These are phyloP conservation scores for Microplitis manilae DNA, from an alignment of 2,888 invertebrate genomes.

Conservation along the genomic window DNA sequence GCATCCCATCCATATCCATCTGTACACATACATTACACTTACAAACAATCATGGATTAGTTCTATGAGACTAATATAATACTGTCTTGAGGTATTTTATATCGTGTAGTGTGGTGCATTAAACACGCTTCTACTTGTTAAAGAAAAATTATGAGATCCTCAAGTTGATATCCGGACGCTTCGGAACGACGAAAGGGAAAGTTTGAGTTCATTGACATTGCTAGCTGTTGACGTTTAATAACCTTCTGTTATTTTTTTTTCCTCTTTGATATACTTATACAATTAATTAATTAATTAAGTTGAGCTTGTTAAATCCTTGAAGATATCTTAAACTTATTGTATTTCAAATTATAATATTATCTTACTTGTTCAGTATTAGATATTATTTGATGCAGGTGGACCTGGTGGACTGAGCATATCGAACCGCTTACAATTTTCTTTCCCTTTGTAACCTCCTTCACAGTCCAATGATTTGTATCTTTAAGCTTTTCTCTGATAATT, in stretches of 20 bases:
- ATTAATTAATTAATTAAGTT: conserved; percentile 3
- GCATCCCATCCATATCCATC: conserved; percentile 13
- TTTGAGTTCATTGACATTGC: conserved; percentile 42
- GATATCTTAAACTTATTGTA: not conserved
- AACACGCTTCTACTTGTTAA: conserved; percentile 17
- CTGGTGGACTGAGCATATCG: not conserved
- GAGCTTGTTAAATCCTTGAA: not conserved
- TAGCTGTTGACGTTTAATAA: conserved; percentile 27
- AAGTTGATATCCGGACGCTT: conserved; percentile 37
- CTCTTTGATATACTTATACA: not conserved
- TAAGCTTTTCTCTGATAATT: not conserved
- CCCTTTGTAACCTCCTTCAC: not conserved
- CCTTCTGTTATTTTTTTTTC: conserved; percentile 27
- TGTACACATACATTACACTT: not conserved
- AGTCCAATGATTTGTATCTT: not conserved
- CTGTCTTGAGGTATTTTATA: not conserved
- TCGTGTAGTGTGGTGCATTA: not conserved
- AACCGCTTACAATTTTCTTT: too few species aligned
- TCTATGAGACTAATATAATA: not conserved
- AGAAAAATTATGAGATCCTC: conserved; percentile 43
- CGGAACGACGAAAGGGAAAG: conserved; percentile 49
- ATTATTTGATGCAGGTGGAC: not conserved
- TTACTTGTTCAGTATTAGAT: not conserved
- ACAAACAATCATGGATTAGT: not conserved
- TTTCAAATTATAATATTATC: not conserved